Evolutionary conservation across 2,797 vertebrate species (phyloP), one percentile per base, ranked within the genome.

Genomic region (Rachycentron canadum): DNA sequence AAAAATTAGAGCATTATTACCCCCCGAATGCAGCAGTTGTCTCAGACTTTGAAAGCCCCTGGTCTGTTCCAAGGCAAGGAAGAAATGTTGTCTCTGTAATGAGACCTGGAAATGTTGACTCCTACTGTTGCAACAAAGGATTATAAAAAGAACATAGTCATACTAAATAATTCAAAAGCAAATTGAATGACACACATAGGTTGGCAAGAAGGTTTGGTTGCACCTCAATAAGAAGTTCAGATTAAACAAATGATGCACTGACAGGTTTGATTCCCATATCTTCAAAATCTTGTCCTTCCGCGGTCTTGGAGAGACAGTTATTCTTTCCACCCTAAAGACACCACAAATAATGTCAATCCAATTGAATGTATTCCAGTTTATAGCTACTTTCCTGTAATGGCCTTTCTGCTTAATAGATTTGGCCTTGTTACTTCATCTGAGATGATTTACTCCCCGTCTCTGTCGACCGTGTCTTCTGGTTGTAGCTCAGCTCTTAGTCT

Each of bases 401-500:
- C 28, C 32, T 64, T 38, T 11, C 40, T n/a, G 57, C 58, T 45
- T 47, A 36, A 50, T 13, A 50, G 49, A 49, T 49, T 11, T 21
- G 7, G 16, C 21, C 26, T 32, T 16, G 8, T 7, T 25, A 16
- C 43, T 53, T 17, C 38, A 16, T 66, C 2, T 66, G 30, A 56
- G 34, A 5, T 8, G 49, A 50, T 50, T 50, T 25, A 49, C 4
- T n/a, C 63, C 41, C 34, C 8, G 23, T 57, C 61, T 60, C 45
- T 28, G 13, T 55, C 41, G 47, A 32, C 28, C 23, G 56, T n/a
- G 30, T 19, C 21, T 7, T 40, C 67, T 79, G 83, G 72, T 69
- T 17, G 58, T 30, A 57, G 62, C 77, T 77, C 78, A 75, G 76
- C 86, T 87, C 76, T 82, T 55, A 55, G 72, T 81, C 73, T 81